phyloP scores from a whole-genome alignment of 2,888 invertebrate genomes.

The Ochropacha duplaris region DNA sequence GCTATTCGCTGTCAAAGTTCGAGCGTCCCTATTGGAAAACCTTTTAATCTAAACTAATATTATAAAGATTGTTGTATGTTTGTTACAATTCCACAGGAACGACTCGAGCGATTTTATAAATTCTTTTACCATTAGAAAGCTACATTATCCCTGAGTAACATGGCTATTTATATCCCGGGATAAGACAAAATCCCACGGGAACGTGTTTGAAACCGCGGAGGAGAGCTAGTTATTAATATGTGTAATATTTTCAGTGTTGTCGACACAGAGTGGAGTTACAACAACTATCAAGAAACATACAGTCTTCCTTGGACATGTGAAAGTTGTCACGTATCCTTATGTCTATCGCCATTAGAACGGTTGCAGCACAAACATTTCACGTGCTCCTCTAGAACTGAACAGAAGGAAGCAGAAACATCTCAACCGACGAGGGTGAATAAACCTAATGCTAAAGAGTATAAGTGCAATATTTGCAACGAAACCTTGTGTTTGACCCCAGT shows the following conservation, averaged over 20 bases:
- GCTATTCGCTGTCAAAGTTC: too few relatives aligned
- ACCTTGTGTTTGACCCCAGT: slow-evolving; percentile 88
- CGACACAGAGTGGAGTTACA: slow-evolving; percentile 87
- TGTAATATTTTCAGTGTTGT: slow-evolving; percentile 75
- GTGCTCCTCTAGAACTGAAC: slow-evolving; percentile 57
- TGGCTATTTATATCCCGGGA: too few relatives aligned
- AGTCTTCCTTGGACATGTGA: slow-evolving; percentile 88
- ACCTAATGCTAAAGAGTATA: slow-evolving; percentile 85
- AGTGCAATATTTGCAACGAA: slow-evolving; percentile 88
- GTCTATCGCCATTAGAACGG: slow-evolving; percentile 86
- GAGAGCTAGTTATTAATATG: not conserved
- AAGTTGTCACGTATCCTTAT: slow-evolving; percentile 85
- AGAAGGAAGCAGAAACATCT: slow-evolving; percentile 50
- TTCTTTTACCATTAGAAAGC: too few relatives aligned
- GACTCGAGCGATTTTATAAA: too few relatives aligned
- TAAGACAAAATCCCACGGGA: too few relatives aligned
- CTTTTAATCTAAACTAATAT: too few relatives aligned
- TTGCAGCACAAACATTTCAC: slow-evolving; percentile 87
- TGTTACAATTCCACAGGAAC: too few relatives aligned
- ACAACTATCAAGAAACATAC: slow-evolving; percentile 83
- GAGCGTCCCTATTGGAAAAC: too few relatives aligned
- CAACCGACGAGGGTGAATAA: slow-evolving; percentile 51
- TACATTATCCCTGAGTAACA: too few relatives aligned
- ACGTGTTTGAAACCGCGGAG: too few relatives aligned
- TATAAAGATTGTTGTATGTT: too few relatives aligned